A percentile compares a stretch with the other conserved stretches of the same genome.
Evolutionary conservation across 2,113 vertebrate genomes (phyloP).

Genomic region (Cynocephalus volans): DNA sequence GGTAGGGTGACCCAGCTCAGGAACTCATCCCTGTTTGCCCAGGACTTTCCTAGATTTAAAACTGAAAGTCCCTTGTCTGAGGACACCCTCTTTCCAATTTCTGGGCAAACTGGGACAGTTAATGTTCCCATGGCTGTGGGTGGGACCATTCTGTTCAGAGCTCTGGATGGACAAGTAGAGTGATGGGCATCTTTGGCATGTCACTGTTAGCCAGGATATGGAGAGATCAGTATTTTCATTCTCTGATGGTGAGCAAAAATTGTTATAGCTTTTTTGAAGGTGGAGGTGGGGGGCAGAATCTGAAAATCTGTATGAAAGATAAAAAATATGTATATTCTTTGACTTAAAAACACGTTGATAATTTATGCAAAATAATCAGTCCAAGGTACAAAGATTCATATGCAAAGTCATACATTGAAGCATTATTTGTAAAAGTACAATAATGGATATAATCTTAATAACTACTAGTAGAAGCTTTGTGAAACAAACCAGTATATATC

Average conservation of each 20-base stretch:
- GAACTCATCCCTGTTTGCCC: background rate
- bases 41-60: conserved; percentile 49
- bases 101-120: background rate
- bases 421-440: conserved; percentile 46
- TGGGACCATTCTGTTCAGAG: background rate
- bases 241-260: background rate
- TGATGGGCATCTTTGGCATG: background rate
- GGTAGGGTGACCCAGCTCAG: background rate
- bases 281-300: background rate
- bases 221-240: background rate
- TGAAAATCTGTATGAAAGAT: conserved; percentile 8
- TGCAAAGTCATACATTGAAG: conserved; percentile 32
- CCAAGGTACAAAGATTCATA: background rate
- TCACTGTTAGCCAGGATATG: background rate
- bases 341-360: background rate
- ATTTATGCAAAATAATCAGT: background rate
- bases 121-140: background rate
- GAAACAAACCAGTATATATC: background rate
- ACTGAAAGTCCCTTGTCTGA: background rate
- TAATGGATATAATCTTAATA: conserved; percentile 16
- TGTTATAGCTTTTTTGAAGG: background rate
- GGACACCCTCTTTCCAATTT: background rate
- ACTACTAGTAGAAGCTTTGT: background rate
- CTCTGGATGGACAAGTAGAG: background rate
- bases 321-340: background rate